phyloP scores from a whole-genome alignment of 2,888 invertebrate species.

The Entomobrya proxima region DNA sequence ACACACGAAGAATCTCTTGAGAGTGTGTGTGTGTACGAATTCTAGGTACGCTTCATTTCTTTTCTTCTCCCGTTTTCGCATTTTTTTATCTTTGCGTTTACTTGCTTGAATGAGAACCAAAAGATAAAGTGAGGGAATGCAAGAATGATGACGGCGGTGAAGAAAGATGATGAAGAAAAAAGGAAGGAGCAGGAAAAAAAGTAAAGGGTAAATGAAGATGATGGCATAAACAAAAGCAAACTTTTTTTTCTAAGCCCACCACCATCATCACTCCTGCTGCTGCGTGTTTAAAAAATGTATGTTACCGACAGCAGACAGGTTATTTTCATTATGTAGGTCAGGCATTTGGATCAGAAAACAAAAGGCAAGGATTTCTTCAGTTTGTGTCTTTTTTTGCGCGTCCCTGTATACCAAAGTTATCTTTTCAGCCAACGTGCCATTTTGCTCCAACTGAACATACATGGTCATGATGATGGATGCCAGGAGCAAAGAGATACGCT shows the following conservation, averaged over 20 bases:
- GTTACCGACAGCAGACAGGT: constrained; percentile 68
- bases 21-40: not conserved
- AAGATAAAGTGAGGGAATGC: not conserved
- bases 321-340: constrained; percentile 67
- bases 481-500: not conserved
- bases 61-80: constrained; percentile 18
- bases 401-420: not conserved
- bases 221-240: constrained; percentile 45
- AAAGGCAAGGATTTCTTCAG: constrained; percentile 47
- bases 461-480: constrained; percentile 11
- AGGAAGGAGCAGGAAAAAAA: constrained; percentile 35
- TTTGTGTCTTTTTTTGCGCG: constrained; percentile 13
- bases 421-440: not conserved
- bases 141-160: not conserved
- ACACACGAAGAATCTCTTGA: not conserved
- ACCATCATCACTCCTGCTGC: not conserved
- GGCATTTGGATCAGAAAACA: constrained; percentile 66
- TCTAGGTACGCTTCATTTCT: constrained; percentile 43
- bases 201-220: constrained; percentile 9
- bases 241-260: not conserved
- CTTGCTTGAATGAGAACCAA: constrained; percentile 15
- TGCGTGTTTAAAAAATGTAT: constrained; percentile 47
- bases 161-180: not conserved
- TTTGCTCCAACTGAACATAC: not conserved
- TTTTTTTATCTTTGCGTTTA: constrained; percentile 23